Conservation (phyloP, 2,888 invertebrate species). For the Diarsia rubi region DNA sequence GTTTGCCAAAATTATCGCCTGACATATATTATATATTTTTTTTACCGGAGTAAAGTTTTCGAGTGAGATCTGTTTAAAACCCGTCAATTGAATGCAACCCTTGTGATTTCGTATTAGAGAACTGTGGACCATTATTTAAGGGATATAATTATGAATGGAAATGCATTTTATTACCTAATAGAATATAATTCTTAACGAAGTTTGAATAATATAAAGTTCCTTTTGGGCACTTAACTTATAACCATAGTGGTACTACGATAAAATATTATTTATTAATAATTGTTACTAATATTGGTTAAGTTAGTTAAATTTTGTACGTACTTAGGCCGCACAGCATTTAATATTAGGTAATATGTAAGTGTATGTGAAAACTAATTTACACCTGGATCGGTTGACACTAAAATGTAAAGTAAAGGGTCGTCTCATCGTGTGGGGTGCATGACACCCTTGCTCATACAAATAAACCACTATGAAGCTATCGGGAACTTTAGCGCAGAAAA, state of each 20-base stretch:
- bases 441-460: background rate
- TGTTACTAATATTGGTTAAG: conserved; percentile 34
- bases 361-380: background rate
- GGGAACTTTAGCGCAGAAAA: background rate
- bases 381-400: background rate
- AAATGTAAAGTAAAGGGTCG: background rate
- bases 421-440: background rate
- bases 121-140: conserved; percentile 29
- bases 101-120: background rate
- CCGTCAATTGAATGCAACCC: background rate
- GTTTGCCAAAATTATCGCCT: background rate
- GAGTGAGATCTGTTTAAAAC: background rate
- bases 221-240: conserved; percentile 48
- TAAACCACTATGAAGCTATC: background rate
- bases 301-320: conserved; percentile 31
- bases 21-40: background rate
- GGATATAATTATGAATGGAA: conserved; percentile 7
- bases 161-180: conserved; percentile 43
- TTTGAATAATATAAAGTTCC: conserved; percentile 34
- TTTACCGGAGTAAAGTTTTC: background rate
- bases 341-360: conserved; percentile 37
- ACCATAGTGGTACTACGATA: conserved; percentile 18
- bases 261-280: conserved; percentile 36
- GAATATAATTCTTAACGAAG: conserved; percentile 12
- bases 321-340: conserved; percentile 58